Percentiles rank a stretch among this genome's conserved stretches.
Conservation (phyloP, 2,888 invertebrate genomes). For the Suillia variegata region DNA sequence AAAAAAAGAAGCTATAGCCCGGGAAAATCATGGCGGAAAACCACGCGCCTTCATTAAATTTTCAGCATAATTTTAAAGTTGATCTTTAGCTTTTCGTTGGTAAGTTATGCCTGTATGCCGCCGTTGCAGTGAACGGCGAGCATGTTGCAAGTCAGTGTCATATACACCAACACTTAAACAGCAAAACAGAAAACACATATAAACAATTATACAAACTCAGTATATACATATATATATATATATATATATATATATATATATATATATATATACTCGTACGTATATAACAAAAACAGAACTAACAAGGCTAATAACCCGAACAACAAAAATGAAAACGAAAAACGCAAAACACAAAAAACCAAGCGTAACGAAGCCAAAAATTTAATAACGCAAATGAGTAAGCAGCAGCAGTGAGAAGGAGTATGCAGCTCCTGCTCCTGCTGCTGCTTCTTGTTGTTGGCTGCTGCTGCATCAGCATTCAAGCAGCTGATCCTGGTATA, state of each 20-base stretch:
- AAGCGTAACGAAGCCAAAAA: slow-evolving; percentile 11
- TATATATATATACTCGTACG: neutral
- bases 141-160: neutral
- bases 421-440: neutral
- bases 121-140: neutral
- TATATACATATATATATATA: neutral
- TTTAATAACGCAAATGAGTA: slow-evolving; percentile 16
- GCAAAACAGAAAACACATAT: neutral
- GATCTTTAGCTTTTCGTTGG: slow-evolving; percentile 5
- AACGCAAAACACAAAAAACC: neutral
- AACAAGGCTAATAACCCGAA: slow-evolving; percentile 4
- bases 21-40: neutral
- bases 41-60: slow-evolving; percentile 8
- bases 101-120: neutral
- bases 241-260: neutral
- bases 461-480: neutral
- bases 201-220: too few relatives aligned
- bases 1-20: neutral
- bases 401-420: neutral
- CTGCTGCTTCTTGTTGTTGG: neutral
- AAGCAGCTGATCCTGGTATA: slow-evolving; percentile 10
- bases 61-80: slow-evolving; percentile 6
- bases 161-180: neutral
- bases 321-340: too few relatives aligned
- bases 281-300: neutral